These are phyloP conservation scores for Diabrotica virgifera DNA, from an alignment of 1,140 invertebrate genomes.

Conservation along the genomic window DNA sequence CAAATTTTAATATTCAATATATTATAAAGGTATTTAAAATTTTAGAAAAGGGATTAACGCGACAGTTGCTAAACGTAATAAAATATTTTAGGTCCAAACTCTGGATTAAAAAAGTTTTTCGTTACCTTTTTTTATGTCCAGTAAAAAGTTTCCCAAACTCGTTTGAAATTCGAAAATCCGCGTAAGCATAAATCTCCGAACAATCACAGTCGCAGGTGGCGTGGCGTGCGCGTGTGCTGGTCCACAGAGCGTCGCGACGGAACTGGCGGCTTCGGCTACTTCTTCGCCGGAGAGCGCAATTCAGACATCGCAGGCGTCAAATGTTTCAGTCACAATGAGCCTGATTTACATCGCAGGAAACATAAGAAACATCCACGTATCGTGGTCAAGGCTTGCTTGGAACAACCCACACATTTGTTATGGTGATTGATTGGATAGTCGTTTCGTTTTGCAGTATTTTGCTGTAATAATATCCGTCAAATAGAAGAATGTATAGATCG, in stretches of 20 bases:
- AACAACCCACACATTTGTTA: too few relatives aligned
- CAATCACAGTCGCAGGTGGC: neutral
- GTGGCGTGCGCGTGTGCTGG: neutral
- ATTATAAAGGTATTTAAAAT: too few relatives aligned
- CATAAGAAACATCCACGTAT: too few relatives aligned
- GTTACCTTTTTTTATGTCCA: neutral
- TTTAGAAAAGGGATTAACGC: too few relatives aligned
- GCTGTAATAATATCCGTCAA: too few relatives aligned
- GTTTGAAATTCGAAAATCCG: neutral
- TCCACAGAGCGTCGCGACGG: neutral
- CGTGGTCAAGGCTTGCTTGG: too few relatives aligned
- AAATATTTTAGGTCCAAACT: too few relatives aligned
- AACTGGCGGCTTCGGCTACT: neutral
- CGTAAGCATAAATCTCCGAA: neutral
- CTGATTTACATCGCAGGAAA: conserved; percentile 2
- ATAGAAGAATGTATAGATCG: too few relatives aligned
- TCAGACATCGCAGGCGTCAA: neutral
- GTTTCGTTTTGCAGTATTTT: too few relatives aligned
- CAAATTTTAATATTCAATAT: too few relatives aligned
- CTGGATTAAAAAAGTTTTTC: neutral
- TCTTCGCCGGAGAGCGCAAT: neutral
- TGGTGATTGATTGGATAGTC: too few relatives aligned
- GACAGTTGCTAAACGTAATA: too few relatives aligned
- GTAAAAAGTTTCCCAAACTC: neutral
- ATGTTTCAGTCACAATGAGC: neutral